A percentile compares a stretch with the other conserved stretches of the same genome.
Conservation (phyloP, 2,888 invertebrate genomes). For the Cataglyphis albicans region DNA sequence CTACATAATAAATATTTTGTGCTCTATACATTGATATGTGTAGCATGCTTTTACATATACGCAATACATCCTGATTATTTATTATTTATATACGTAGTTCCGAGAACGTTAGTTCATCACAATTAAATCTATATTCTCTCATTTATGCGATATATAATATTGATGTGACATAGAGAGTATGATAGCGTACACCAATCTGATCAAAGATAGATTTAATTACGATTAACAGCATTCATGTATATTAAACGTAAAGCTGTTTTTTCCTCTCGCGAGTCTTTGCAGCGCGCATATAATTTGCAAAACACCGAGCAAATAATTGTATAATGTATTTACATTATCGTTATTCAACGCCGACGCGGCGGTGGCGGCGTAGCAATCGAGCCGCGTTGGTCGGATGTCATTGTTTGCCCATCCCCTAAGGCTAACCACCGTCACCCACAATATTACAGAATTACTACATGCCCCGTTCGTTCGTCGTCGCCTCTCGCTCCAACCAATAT, state of each 20-base stretch:
- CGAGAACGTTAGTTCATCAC: not conserved
- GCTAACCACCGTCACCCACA: conserved; percentile 78
- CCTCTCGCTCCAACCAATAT: conserved; percentile 74
- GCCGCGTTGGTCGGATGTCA: conserved; percentile 78
- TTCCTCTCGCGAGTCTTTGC: not conserved
- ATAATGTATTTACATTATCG: conserved; percentile 73
- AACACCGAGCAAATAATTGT: conserved; percentile 71
- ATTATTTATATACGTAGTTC: not conserved
- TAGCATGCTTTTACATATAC: not conserved
- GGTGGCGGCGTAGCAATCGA: conserved; percentile 70
- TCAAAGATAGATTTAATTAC: conserved; percentile 30
- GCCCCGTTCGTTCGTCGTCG: conserved; percentile 69
- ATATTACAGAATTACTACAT: conserved; percentile 81
- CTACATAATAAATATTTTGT: conserved; percentile 10
- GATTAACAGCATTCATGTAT: not conserved
- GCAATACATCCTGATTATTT: not conserved
- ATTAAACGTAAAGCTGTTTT: not conserved
- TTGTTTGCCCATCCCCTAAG: conserved; percentile 80
- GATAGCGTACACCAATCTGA: not conserved
- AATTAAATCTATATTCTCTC: conserved; percentile 8
- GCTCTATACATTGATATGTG: not conserved
- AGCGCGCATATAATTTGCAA: conserved; percentile 50
- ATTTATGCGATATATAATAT: not conserved
- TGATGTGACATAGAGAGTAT: not conserved
- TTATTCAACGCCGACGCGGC: conserved; percentile 70